These are phyloP conservation scores for Clinocottus analis DNA, from an alignment of 2,113 vertebrate genomes.

Conservation along the genomic window DNA sequence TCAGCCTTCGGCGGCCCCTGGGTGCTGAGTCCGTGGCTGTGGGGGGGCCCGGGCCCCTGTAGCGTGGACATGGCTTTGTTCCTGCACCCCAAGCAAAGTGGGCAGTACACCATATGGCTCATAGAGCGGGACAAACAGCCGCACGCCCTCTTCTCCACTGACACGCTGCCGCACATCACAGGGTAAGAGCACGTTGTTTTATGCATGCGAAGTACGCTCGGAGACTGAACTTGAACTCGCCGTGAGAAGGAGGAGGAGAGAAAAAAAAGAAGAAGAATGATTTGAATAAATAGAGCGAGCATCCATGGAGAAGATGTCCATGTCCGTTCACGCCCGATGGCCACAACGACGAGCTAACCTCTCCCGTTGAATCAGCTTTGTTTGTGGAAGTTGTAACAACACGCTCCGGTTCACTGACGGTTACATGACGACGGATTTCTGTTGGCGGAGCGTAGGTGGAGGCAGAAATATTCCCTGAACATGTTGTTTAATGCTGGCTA, in stretches of 20 bases:
- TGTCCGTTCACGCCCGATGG: not conserved
- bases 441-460: not conserved
- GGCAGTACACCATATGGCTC: slow-evolving; percentile 89
- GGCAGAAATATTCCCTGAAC: not conserved
- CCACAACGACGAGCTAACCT: not conserved
- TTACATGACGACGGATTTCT: not conserved
- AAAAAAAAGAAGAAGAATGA: not conserved
- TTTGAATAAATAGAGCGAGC: not conserved
- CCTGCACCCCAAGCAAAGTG: slow-evolving; percentile 86
- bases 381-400: not conserved
- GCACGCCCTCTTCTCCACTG: slow-evolving; percentile 77
- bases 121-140: slow-evolving; percentile 81
- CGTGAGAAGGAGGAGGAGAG: not conserved
- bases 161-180: slow-evolving; percentile 77
- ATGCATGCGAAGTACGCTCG: not conserved
- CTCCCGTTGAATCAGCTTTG: not conserved
- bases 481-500: not conserved
- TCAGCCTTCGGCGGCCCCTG: slow-evolving; percentile 85
- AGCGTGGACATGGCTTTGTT: slow-evolving; percentile 90
- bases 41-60: slow-evolving; percentile 85
- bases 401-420: not conserved
- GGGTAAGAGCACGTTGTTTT: slow-evolving; percentile 75
- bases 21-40: slow-evolving; percentile 94
- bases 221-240: not conserved
- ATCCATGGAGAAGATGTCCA: not conserved